These are phyloP conservation scores for Platyscapa corneri DNA, from an alignment of 1,140 invertebrate genomes.

Conservation along the genomic window DNA sequence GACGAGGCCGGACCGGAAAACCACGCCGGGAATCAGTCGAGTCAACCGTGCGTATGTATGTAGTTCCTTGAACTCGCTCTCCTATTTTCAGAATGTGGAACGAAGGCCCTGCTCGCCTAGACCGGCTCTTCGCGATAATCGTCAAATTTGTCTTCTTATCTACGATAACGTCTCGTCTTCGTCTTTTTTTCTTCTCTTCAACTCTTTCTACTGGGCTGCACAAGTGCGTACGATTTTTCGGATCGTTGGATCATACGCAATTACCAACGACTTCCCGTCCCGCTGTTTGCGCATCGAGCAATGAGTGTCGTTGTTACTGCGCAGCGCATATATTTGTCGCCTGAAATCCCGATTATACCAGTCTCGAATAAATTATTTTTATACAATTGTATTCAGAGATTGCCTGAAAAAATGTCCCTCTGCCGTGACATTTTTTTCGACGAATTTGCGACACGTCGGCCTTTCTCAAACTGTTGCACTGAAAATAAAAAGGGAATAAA, in stretches of 20 bases:
- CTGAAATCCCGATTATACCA: no score
- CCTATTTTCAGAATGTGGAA: constrained; percentile 47
- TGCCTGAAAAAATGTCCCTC: no score
- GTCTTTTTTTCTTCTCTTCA: neutral
- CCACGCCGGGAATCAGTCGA: constrained; percentile 2
- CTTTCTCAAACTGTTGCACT: no score
- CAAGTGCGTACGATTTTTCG: neutral
- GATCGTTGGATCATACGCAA: neutral
- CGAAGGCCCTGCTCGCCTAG: neutral
- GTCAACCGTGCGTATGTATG: neutral
- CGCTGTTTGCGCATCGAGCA: no score
- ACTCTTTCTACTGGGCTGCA: neutral
- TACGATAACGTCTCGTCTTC: neutral
- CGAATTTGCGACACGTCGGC: no score
- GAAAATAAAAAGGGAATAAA: no score
- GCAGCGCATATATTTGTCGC: no score
- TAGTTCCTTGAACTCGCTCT: constrained; percentile 42
- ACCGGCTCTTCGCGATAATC: neutral
- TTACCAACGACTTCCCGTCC: no score
- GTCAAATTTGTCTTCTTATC: constrained; percentile 33
- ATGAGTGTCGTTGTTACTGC: no score
- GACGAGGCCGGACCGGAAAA: constrained; percentile 29
- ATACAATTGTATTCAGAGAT: no score
- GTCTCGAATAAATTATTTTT: no score
- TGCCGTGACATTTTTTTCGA: no score